phyloP scores from a whole-genome alignment of 1,140 invertebrate species.

The Choristoneura fumiferana region DNA sequence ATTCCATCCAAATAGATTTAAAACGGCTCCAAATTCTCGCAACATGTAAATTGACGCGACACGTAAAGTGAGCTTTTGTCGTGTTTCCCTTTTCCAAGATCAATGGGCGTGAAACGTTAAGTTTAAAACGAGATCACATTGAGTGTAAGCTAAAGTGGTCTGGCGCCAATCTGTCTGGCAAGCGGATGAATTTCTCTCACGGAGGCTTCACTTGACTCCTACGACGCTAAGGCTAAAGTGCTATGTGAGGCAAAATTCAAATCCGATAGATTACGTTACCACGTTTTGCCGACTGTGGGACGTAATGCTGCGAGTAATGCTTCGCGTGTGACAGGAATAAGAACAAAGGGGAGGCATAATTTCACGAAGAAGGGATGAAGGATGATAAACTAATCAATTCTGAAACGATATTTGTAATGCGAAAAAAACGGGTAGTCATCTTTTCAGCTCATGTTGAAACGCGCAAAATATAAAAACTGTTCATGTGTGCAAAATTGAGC shows the following conservation, averaged over 20 bases:
- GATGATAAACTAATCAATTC: background rate
- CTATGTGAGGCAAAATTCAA: constrained; percentile 2
- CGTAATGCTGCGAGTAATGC: background rate
- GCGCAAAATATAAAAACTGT: too few relatives aligned
- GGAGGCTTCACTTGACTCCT: constrained; percentile 5
- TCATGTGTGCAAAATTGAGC: too few relatives aligned
- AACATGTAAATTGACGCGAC: too few relatives aligned
- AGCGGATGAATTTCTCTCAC: background rate
- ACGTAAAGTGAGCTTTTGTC: too few relatives aligned
- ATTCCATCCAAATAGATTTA: too few relatives aligned
- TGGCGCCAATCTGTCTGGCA: constrained; percentile 9
- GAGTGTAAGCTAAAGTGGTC: constrained; percentile 9
- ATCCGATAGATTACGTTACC: constrained; percentile 11
- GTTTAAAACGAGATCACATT: background rate
- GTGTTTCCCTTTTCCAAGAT: background rate
- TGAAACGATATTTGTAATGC: too few relatives aligned
- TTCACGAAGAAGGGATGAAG: background rate
- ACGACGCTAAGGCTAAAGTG: background rate
- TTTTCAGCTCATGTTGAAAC: too few relatives aligned
- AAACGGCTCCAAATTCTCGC: too few relatives aligned
- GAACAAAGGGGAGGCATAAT: background rate
- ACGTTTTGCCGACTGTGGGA: constrained; percentile 7
- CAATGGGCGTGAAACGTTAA: background rate
- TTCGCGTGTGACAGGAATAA: background rate
- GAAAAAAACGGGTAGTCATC: too few relatives aligned